Percentiles rank a stretch among this genome's conserved stretches.
Evolutionary conservation across 2,888 invertebrate species (phyloP).

Genomic region (Papilio protenor): DNA sequence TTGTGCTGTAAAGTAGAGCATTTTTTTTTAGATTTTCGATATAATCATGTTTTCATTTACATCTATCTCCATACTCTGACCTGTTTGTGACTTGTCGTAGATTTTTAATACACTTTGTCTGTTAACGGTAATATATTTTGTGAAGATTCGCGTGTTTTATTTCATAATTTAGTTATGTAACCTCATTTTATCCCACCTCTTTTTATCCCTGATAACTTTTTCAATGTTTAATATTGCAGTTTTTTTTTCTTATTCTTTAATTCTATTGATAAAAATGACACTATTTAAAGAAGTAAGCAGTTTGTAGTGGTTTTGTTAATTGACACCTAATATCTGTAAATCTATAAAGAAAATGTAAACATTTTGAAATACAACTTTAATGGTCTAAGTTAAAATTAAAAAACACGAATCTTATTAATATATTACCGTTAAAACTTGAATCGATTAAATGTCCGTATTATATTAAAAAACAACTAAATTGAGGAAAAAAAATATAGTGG

Average conservation of each 20-base stretch:
- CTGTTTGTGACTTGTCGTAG: constrained; percentile 16
- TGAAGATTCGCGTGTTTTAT: constrained; percentile 39
- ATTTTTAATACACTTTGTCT: constrained; percentile 37
- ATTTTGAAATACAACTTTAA: background rate
- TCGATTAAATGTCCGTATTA: background rate
- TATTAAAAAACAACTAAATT: no score
- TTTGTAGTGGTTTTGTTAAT: no score
- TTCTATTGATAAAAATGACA: no score
- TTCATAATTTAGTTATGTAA: constrained; percentile 22
- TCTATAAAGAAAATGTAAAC: background rate
- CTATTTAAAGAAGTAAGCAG: no score
- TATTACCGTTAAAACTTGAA: constrained; percentile 34
- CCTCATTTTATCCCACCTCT: background rate
- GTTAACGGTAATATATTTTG: constrained; percentile 43
- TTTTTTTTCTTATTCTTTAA: no score
- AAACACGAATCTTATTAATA: constrained; percentile 26
- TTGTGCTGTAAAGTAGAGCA: background rate
- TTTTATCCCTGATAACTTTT: background rate
- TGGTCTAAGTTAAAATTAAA: background rate
- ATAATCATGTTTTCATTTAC: constrained; percentile 9
- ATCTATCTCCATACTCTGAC: constrained; percentile 23
- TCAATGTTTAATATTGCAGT: background rate
- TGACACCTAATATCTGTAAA: background rate
- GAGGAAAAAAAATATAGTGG: constrained; percentile 1
- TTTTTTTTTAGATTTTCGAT: background rate